phyloP scores from a whole-genome alignment of 2,113 vertebrate genomes.

The Addax nasomaculatus region DNA sequence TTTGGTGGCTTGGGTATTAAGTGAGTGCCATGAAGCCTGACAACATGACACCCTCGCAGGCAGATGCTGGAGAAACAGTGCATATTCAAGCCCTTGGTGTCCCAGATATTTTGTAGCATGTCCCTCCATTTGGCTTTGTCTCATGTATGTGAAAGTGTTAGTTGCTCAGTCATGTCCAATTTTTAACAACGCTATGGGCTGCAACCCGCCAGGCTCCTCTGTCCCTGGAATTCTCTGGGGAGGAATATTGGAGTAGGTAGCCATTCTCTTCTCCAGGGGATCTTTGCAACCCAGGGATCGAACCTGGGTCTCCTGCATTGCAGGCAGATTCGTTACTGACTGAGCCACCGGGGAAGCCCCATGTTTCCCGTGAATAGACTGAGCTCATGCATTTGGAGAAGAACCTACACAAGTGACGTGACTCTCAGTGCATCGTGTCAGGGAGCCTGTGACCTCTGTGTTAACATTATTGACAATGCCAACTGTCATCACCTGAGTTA shows the following conservation, averaged over 20 bases:
- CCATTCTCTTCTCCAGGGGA: not conserved
- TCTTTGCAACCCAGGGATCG: not conserved
- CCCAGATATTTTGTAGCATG: not conserved
- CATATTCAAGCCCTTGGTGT: fast-evolving
- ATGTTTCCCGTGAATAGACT: not conserved
- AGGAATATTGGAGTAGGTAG: not conserved
- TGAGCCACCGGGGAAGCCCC: not conserved
- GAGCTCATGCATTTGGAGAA: not conserved
- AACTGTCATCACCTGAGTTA: not conserved
- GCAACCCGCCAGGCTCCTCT: not conserved
- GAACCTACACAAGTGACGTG: not conserved
- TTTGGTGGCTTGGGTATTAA: not conserved
- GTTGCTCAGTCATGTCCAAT: not conserved
- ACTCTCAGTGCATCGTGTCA: not conserved
- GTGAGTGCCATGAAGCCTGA: not conserved
- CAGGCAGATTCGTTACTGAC: not conserved
- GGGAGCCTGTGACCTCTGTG: fast-evolving
- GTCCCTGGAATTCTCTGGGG: not conserved
- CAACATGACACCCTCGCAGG: slow-evolving; percentile 2
- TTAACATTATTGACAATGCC: not conserved
- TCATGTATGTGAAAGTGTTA: not conserved
- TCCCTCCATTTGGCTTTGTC: not conserved
- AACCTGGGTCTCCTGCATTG: not conserved
- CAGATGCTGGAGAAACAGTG: not conserved
- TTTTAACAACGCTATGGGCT: not conserved